These are phyloP conservation scores for Setophaga kirtlandii DNA, from an alignment of 2,113 vertebrate genomes.

Conservation along the genomic window DNA sequence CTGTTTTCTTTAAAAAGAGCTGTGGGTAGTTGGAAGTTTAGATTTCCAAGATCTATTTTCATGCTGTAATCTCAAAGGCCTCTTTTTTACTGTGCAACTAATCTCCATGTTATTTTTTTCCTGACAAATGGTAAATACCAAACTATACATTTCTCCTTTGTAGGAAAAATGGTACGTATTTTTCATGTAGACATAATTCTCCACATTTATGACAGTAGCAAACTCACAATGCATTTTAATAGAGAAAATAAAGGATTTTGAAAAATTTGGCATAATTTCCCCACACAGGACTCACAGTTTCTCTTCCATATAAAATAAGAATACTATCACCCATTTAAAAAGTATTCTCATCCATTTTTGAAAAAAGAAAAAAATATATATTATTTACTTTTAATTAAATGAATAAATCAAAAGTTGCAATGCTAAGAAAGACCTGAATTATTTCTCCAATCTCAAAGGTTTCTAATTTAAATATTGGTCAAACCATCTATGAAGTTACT, in stretches of 20 bases:
- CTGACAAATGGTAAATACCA: constrained; percentile 5
- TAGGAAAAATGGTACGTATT: background rate
- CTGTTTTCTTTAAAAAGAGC: background rate
- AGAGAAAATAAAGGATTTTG: background rate
- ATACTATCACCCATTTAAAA: background rate
- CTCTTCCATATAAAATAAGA: background rate
- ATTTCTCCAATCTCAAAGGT: background rate
- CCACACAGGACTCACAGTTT: background rate
- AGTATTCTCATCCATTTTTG: background rate
- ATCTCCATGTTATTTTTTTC: background rate
- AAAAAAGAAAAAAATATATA: background rate
- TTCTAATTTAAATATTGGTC: background rate
- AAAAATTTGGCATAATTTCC: background rate
- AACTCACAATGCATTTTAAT: background rate
- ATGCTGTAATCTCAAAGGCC: background rate
- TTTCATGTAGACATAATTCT: constrained; percentile 14
- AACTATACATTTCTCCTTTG: background rate
- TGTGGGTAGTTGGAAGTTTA: background rate
- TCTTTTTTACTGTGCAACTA: background rate
- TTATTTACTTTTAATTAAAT: background rate
- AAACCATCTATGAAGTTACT: background rate
- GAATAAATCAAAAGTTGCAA: background rate
- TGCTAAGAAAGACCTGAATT: background rate
- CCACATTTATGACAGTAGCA: background rate
- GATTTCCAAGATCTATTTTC: background rate